Evolutionary conservation across 2,113 vertebrate genomes (phyloP), one percentile per base, ranked within the genome.

Genomic region (human (Homo sapiens)): DNA sequence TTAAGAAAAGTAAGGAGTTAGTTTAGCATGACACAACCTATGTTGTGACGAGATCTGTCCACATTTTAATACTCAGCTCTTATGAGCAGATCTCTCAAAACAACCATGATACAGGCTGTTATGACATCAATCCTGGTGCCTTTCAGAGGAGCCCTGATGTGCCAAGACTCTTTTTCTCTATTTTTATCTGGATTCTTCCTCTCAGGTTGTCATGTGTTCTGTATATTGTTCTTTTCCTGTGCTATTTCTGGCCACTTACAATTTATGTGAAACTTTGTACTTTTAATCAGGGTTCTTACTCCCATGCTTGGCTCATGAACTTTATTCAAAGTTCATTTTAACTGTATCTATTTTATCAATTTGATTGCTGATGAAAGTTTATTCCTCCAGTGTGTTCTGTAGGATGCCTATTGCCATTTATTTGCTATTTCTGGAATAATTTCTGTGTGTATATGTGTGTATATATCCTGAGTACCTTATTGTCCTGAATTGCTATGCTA

Each of bases 251-350:
- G 5, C 11, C 75, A 96, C 59, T 75, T 48, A 55, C 6, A 52
- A 45, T 80, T 89, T 73, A 48, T 17, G 14, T 72, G 76, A 35
- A 72, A 48, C 10, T 8, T 2, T 61, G 5, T 9, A 35, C 23
- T 27, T 59, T 16, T 59, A 12, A 52, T 61, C 9, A 76, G 7
- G 8, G 1, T 40, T 73, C 38, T 57, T 52, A 59, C 32, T 79
- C 17, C 5, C 13, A 38, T 70, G 23, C 14, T 88, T 90, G 90
- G 14, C 48, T 81, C 23, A 68, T 76, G 23, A 9, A 68, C 9
- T 90, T 75, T 64, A 61, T 84, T 85, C 50, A 55, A 64, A 83
- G 35, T 88, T 96, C 30, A 61, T 66, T 93, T 91, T 82, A 90
- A 94, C 12, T 43, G 25, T 52, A 30, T 4, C 40, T 79, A 55